These are phyloP conservation scores for Phytoseiulus persimilis DNA, from an alignment of 2,888 invertebrate species.

Conservation along the genomic window DNA sequence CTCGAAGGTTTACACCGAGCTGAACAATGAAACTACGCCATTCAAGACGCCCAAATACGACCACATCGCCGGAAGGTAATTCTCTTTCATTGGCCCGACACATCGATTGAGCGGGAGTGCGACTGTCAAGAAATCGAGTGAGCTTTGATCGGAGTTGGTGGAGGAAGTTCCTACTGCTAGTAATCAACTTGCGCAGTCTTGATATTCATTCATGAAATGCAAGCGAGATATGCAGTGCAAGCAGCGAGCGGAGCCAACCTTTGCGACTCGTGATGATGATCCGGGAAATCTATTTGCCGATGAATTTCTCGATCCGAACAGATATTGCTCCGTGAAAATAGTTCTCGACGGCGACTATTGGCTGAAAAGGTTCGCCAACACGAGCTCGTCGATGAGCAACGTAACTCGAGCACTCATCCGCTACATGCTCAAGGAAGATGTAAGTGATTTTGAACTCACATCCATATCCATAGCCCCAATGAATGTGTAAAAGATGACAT, in stretches of 20 bases:
- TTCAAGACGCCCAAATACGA: neutral
- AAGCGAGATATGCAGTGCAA: neutral
- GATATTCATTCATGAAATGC: neutral
- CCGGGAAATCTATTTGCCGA: neutral
- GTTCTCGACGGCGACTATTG: constrained; percentile 13
- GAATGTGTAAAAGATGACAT: no score
- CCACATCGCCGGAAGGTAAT: constrained; percentile 19
- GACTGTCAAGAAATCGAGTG: neutral
- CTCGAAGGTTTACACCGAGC: constrained; percentile 20
- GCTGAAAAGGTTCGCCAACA: constrained; percentile 22
- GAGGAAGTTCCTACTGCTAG: neutral
- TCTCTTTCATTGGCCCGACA: neutral
- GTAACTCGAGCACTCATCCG: neutral
- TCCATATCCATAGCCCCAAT: no score
- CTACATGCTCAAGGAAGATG: constrained; percentile 20
- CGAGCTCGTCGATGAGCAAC: constrained; percentile 35
- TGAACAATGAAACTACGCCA: constrained; percentile 10
- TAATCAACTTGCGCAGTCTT: neutral
- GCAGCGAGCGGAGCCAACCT: neutral
- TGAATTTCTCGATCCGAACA: neutral
- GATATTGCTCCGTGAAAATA: constrained; percentile 20
- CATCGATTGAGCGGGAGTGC: neutral
- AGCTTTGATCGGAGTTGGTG: neutral
- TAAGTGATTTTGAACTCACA: neutral
- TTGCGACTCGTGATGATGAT: neutral